A percentile compares a stretch with the other conserved stretches of the same genome.
Conservation (phyloP, 2,797 vertebrate species). For the Hozukius guyotensis region DNA sequence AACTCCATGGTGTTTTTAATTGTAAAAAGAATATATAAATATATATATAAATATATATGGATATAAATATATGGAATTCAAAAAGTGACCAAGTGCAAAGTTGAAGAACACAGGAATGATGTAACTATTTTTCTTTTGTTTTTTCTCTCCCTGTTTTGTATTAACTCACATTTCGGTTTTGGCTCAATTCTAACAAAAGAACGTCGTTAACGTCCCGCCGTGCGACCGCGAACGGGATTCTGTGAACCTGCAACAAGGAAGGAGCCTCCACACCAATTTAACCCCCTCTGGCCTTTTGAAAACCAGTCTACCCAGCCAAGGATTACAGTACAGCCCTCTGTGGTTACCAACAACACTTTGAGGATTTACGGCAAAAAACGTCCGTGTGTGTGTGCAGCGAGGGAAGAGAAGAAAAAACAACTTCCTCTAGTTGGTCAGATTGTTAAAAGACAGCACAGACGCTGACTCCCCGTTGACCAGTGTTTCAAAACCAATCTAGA, state of each 20-base stretch:
- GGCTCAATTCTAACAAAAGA: constrained; percentile 27
- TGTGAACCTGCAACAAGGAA: neutral
- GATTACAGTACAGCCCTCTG: constrained; percentile 52
- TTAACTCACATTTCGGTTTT: constrained; percentile 58
- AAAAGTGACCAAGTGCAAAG: constrained; percentile 82
- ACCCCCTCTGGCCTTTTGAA: constrained; percentile 34
- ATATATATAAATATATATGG: constrained; percentile 83
- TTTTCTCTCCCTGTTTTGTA: constrained; percentile 60
- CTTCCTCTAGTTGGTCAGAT: constrained; percentile 9
- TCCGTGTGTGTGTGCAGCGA: neutral
- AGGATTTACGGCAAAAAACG: constrained; percentile 48
- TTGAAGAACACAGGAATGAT: constrained; percentile 78
- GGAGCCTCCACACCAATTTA: constrained; percentile 19
- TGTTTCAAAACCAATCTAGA: constrained; percentile 47
- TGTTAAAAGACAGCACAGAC: constrained; percentile 17
- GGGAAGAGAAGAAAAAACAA: neutral
- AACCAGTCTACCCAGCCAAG: constrained; percentile 68
- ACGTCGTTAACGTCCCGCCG: constrained; percentile 9
- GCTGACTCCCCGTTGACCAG: constrained; percentile 41
- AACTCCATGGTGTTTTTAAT: constrained; percentile 86
- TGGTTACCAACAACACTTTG: constrained; percentile 22
- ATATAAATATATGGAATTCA: constrained; percentile 86
- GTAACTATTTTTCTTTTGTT: constrained; percentile 62
- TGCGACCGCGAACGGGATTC: constrained; percentile 1
- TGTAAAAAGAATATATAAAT: constrained; percentile 87